Evolutionary conservation across 2,797 vertebrate genomes (phyloP).

Genomic region (Echeneis naucrates): DNA sequence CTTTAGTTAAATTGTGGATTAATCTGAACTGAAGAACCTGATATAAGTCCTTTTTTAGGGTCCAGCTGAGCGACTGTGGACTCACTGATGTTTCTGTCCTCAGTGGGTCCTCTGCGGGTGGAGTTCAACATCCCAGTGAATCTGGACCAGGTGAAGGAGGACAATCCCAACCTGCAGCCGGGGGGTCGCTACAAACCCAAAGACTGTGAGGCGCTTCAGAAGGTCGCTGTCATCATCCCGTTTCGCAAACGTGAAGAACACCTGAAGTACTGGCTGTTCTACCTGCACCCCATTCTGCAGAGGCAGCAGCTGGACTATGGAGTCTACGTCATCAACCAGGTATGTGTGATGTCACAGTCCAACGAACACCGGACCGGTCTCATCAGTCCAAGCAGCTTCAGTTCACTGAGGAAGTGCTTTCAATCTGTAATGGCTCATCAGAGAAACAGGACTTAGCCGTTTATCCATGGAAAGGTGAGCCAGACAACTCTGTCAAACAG

Average conservation of each 20-base stretch:
- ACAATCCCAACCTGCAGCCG: slow-evolving; percentile 82
- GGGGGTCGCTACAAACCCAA: slow-evolving; percentile 89
- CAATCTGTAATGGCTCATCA: too few relatives aligned
- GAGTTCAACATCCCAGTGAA: slow-evolving; percentile 88
- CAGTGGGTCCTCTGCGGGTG: slow-evolving; percentile 90
- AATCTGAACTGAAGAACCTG: too few relatives aligned
- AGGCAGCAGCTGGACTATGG: slow-evolving; percentile 96
- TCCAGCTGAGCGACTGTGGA: too few relatives aligned
- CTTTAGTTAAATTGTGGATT: too few relatives aligned
- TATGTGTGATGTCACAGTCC: slow-evolving; percentile 47
- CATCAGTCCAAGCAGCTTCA: too few relatives aligned
- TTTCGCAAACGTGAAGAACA: slow-evolving; percentile 96
- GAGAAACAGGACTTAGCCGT: too few relatives aligned
- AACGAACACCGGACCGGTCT: too few relatives aligned
- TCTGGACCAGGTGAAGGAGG: slow-evolving; percentile 82
- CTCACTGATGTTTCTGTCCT: neutral
- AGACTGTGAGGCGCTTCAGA: slow-evolving; percentile 90
- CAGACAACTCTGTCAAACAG: too few relatives aligned
- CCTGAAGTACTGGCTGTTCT: slow-evolving; percentile 95
- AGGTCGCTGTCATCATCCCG: slow-evolving; percentile 95
- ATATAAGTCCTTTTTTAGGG: too few relatives aligned
- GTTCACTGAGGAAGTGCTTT: too few relatives aligned
- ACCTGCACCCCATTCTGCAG: slow-evolving; percentile 94
- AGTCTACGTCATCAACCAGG: slow-evolving; percentile 95
- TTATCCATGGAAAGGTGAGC: too few relatives aligned